These are phyloP conservation scores for Liasis olivaceus DNA, from an alignment of 2,797 vertebrate species.

Conservation along the genomic window DNA sequence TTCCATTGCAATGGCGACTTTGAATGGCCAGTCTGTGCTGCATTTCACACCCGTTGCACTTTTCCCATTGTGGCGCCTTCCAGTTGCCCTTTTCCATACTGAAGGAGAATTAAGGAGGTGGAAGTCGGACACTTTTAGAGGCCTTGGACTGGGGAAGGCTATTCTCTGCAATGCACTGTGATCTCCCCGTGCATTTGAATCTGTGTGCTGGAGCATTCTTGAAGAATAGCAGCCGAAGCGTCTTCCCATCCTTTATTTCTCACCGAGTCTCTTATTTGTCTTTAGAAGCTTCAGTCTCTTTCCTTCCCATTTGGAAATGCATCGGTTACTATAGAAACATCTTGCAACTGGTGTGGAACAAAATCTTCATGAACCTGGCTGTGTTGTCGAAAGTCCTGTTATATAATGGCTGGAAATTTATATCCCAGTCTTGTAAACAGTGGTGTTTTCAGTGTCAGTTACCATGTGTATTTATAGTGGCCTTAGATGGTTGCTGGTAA, in stretches of 20 bases:
- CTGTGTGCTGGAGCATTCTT: not conserved
- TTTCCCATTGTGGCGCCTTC: not conserved
- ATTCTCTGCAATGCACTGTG: no score
- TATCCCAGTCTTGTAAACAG: conserved; percentile 60
- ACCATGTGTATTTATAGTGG: conserved; percentile 44
- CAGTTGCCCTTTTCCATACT: not conserved
- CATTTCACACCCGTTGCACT: not conserved
- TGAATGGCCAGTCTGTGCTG: not conserved
- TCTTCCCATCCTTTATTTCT: conserved; percentile 11
- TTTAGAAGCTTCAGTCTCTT: conserved; percentile 25
- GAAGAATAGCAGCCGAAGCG: not conserved
- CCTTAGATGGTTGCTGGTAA: conserved; percentile 23
- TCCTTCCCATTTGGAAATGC: conserved; percentile 61
- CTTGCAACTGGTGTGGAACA: conserved; percentile 70
- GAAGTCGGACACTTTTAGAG: not conserved
- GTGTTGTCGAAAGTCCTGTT: conserved; percentile 67
- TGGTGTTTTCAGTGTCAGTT: conserved; percentile 52
- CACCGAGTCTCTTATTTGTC: conserved; percentile 39
- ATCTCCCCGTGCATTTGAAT: no score
- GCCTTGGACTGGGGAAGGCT: not conserved
- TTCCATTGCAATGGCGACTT: not conserved
- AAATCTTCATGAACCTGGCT: conserved; percentile 62
- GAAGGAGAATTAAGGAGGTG: not conserved
- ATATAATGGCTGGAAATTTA: conserved; percentile 71
- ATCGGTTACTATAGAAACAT: conserved; percentile 79